Conservation (phyloP, 2,888 invertebrate species). For the Synergus umbraculus region DNA sequence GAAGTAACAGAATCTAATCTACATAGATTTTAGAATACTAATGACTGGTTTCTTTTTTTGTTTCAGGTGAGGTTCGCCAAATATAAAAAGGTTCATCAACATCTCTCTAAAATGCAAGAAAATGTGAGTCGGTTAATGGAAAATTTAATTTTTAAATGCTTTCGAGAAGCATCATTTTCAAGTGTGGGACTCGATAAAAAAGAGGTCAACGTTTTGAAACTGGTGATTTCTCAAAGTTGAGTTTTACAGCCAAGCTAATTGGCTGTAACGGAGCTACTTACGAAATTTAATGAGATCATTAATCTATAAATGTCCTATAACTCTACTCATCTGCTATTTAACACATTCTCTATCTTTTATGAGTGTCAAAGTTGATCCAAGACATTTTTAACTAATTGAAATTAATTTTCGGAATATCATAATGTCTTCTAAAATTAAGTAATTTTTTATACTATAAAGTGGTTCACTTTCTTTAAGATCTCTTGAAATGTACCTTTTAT, state of each 20-base stretch:
- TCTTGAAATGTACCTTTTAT: conserved; percentile 9
- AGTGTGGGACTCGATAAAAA: neutral
- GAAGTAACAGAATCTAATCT: too few relatives aligned
- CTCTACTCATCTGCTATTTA: conserved; percentile 38
- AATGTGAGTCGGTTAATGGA: neutral
- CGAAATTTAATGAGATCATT: conserved; percentile 62
- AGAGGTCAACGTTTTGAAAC: neutral
- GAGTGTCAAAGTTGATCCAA: conserved; percentile 54
- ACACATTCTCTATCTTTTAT: conserved; percentile 58
- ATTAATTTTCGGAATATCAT: neutral
- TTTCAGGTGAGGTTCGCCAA: neutral
- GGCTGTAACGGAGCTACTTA: conserved; percentile 59
- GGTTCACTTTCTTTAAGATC: neutral
- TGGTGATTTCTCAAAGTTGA: conserved; percentile 42
- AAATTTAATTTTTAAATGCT: neutral
- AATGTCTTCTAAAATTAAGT: neutral
- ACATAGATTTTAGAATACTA: neutral
- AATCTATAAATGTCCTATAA: conserved; percentile 57
- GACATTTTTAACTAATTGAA: neutral
- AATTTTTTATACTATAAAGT: too few relatives aligned
- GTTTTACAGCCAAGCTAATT: conserved; percentile 63
- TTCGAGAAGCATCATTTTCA: neutral
- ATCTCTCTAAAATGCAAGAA: neutral
- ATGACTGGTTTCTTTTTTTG: neutral
- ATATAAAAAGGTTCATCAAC: neutral